These are phyloP conservation scores for Drosophila mayri DNA, from an alignment of 1,140 invertebrate genomes.

Conservation along the genomic window DNA sequence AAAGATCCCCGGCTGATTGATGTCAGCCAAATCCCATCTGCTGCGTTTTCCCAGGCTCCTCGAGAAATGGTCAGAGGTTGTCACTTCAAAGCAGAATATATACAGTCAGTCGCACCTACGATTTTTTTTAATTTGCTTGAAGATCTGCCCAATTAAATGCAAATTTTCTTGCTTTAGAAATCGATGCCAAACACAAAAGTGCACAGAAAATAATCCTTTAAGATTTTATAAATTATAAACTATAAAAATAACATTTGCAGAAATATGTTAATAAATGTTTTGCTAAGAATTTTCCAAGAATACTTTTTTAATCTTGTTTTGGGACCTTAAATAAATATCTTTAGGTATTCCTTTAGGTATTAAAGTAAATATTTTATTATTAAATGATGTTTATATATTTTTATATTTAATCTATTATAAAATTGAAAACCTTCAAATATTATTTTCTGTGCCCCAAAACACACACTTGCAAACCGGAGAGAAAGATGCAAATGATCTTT, in stretches of 20 bases:
- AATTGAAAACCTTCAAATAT: neutral
- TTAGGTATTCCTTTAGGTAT: neutral
- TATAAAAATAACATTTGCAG: no score
- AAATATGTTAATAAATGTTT: no score
- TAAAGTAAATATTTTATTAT: no score
- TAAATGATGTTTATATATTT: neutral
- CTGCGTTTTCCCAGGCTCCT: slow-evolving; percentile 41
- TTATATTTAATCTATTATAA: neutral
- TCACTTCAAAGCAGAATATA: slow-evolving; percentile 75
- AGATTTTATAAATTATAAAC: no score
- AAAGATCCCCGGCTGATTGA: slow-evolving; percentile 63
- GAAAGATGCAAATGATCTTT: slow-evolving; percentile 46
- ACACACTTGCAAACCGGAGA: slow-evolving; percentile 25
- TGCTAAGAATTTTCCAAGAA: no score
- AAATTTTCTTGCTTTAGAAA: slow-evolving; percentile 77
- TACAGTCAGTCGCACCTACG: slow-evolving; percentile 51
- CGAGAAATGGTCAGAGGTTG: slow-evolving; percentile 33
- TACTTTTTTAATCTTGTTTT: neutral
- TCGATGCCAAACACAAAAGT: slow-evolving; percentile 45
- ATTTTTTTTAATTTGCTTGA: neutral
- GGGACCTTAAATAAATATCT: neutral
- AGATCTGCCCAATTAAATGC: slow-evolving; percentile 75
- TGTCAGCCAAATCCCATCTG: slow-evolving; percentile 60
- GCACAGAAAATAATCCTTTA: slow-evolving; percentile 14
- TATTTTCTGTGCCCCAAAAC: neutral